Conservation (phyloP, 2,797 vertebrate species). For the Amazona ochrocephala region DNA sequence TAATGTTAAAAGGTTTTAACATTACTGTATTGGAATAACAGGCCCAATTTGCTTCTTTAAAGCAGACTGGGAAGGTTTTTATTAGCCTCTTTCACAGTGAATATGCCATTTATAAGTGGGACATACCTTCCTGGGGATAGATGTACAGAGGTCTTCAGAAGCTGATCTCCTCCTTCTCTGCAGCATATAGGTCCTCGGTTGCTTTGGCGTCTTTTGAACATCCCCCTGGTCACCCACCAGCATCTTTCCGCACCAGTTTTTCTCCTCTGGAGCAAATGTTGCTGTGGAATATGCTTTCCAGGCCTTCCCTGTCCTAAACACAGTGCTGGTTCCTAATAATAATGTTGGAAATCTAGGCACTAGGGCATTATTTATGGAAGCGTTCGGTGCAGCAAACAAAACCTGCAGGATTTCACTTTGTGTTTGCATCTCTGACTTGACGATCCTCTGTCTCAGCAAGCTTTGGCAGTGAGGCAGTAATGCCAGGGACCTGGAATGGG, state of each 20-base stretch:
- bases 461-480: background rate
- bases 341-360: background rate
- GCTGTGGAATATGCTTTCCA: background rate
- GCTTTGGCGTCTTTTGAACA: background rate
- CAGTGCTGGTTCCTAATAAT: background rate
- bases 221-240: background rate
- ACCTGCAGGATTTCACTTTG: background rate
- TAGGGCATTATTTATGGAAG: background rate
- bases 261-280: background rate
- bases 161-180: background rate
- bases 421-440: background rate
- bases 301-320: background rate
- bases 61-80: background rate
- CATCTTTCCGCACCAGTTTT: background rate
- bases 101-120: background rate
- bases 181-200: background rate
- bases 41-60: background rate
- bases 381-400: background rate
- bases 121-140: background rate
- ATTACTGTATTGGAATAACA: background rate
- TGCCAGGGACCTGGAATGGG: background rate
- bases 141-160: background rate
- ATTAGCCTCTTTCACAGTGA: background rate
- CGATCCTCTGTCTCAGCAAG: background rate
- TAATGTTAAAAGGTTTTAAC: slow-evolving; percentile 32